These are phyloP conservation scores for Hydrophis major DNA, from an alignment of 2,797 vertebrate genomes.

Conservation along the genomic window DNA sequence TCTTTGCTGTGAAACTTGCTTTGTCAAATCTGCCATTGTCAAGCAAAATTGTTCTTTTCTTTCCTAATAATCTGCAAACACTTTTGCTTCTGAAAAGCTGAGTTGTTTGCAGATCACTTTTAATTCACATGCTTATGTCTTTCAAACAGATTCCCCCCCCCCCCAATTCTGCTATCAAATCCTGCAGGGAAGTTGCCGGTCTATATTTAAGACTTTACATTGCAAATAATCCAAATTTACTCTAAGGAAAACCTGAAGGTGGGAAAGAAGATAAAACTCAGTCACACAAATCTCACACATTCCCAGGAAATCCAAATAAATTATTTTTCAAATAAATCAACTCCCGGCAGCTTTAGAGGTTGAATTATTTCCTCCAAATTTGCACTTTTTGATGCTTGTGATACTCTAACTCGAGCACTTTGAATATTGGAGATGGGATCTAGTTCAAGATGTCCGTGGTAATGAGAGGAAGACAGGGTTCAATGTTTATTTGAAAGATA, in stretches of 20 bases:
- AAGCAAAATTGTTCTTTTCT: background rate
- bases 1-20: background rate
- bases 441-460: background rate
- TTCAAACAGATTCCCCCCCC: background rate
- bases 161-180: conserved; percentile 27
- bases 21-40: background rate
- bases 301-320: conserved; percentile 38
- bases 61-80: background rate
- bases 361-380: background rate
- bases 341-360: background rate
- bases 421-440: background rate
- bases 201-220: conserved; percentile 48
- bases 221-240: conserved; percentile 58
- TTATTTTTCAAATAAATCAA: conserved; percentile 25
- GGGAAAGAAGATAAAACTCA: conserved; percentile 24
- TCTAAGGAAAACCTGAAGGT: conserved; percentile 36
- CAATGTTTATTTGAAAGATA: background rate
- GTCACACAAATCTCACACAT: conserved; percentile 26
- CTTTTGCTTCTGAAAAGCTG: background rate
- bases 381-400: background rate
- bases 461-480: background rate
- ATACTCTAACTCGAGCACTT: background rate
- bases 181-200: conserved; percentile 27
- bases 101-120: conserved; percentile 10
- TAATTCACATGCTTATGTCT: conserved; percentile 5